Base-by-base conservation (phyloP, 1,140 invertebrate genomes). In the Cydia strobilella region DNA sequence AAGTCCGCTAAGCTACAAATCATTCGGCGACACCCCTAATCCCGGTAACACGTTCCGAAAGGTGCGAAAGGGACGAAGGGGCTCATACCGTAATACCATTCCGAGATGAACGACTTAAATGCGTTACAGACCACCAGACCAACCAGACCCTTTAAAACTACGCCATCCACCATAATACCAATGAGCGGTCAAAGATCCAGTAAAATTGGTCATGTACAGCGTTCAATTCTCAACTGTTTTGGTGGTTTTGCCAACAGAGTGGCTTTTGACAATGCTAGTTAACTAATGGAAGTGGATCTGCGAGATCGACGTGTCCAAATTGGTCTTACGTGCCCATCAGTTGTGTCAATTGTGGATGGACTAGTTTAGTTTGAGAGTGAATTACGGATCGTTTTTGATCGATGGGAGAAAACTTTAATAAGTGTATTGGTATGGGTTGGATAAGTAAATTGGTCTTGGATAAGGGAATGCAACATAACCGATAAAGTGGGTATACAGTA, bases 101-200 rank as follows among this genome's bases (percentile, higher is more conserved):
- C 86, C 84, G 87, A 92, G 90, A 92, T 92, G 90, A 92, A 83
- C 82, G 88, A 87, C 90, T 92, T 90, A 90, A 92, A 90, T 81
- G 81, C 76, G 87, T 92, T 92, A 92, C 80, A 76, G 79, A 77
- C 79, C 77, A 74, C 86, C 87, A 88, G 27, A 73, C 59, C 75
- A 84, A 76, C 76, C 15, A 78, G 85, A 86, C 77, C 86, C 78
- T 35, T 75, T 48, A 75, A 69, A 66, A 25, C 65, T 63, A 62
- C 42, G 75, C 27, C 65, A 82, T 74, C 73, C 45, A 35, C 51
- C 62, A 76, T 5, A 5, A 76, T 76, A 73, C 62, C 31, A 75
- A 81, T 74, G 62, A 79, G 71, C 35, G 31, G 51, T 74, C 62
- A 77, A 72, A 75, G 84, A 75, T 78, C 86, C 71, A 74, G 72